phyloP scores from a whole-genome alignment of 2,888 invertebrate genomes.

The Mechanitis mazaeus region DNA sequence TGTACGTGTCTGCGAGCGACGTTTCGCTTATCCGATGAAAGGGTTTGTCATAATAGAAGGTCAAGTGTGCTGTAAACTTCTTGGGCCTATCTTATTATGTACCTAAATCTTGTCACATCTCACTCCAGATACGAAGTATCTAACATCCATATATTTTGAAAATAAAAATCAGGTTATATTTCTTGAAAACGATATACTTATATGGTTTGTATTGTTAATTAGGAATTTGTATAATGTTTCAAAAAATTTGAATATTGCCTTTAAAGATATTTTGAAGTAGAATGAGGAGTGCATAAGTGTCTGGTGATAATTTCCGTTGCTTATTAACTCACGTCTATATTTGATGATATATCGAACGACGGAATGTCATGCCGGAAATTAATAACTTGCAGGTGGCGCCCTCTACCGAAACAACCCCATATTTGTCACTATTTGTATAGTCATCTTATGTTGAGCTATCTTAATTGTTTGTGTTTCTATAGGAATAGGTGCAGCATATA shows the following conservation, averaged over 20 bases:
- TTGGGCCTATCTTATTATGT: slow-evolving; percentile 3
- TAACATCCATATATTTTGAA: background rate
- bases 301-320: slow-evolving; percentile 10
- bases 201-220: background rate
- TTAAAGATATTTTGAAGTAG: slow-evolving; percentile 2
- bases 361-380: slow-evolving; percentile 61
- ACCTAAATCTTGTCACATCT: background rate
- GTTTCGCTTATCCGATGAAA: slow-evolving; percentile 9
- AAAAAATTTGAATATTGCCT: background rate
- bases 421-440: slow-evolving; percentile 14
- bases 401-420: slow-evolving; percentile 24
- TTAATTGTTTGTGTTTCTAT: too few species aligned
- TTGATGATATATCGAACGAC: slow-evolving; percentile 48
- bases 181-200: too few species aligned
- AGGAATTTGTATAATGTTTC: slow-evolving; percentile 2
- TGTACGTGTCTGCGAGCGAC: slow-evolving; percentile 8
- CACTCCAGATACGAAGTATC: background rate
- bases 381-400: slow-evolving; percentile 57
- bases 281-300: slow-evolving; percentile 19
- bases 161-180: background rate
- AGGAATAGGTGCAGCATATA: too few species aligned
- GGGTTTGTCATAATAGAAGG: slow-evolving; percentile 13
- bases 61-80: slow-evolving; percentile 7
- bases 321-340: slow-evolving; percentile 39
- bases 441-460: too few species aligned